Conservation (phyloP, 2,888 invertebrate genomes). For the Bombylius major region DNA sequence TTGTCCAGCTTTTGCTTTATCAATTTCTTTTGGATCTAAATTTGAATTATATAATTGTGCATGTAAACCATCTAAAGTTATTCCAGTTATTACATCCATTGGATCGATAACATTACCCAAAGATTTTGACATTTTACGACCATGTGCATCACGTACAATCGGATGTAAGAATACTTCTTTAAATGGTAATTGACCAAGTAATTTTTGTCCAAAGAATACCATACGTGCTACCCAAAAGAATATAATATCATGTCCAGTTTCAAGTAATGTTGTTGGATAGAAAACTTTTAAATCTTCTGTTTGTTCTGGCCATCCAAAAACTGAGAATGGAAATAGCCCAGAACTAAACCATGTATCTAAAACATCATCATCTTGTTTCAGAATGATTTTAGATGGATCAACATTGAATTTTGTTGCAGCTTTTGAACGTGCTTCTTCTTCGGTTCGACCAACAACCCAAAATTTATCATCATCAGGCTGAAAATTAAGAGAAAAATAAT, state of each 20-base stretch:
- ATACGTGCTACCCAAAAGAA: constrained; percentile 99
- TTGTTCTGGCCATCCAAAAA: constrained; percentile 93
- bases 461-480: constrained; percentile 42
- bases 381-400: constrained; percentile 41
- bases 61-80: constrained; percentile 67
- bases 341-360: constrained; percentile 99
- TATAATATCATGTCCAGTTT: constrained; percentile 95
- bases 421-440: constrained; percentile 64
- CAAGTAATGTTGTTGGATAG: constrained; percentile 85
- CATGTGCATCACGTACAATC: constrained; percentile 94
- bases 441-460: constrained; percentile 68
- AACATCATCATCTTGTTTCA: constrained; percentile 85
- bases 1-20: constrained; percentile 60
- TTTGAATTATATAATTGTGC: constrained; percentile 63
- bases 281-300: constrained; percentile 58
- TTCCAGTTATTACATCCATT: constrained; percentile 84
- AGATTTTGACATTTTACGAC: constrained; percentile 98
- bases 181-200: constrained; percentile 87
- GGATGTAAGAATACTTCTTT: constrained; percentile 89
- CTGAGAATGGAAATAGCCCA: constrained; percentile 88
- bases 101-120: constrained; percentile 97
- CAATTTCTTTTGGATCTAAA: constrained; percentile 72
- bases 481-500: neutral
- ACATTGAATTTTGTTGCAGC: constrained; percentile 58
- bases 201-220: constrained; percentile 90